Conservation (phyloP, 1,140 invertebrate species). For the Drosophila rhopaloa region DNA sequence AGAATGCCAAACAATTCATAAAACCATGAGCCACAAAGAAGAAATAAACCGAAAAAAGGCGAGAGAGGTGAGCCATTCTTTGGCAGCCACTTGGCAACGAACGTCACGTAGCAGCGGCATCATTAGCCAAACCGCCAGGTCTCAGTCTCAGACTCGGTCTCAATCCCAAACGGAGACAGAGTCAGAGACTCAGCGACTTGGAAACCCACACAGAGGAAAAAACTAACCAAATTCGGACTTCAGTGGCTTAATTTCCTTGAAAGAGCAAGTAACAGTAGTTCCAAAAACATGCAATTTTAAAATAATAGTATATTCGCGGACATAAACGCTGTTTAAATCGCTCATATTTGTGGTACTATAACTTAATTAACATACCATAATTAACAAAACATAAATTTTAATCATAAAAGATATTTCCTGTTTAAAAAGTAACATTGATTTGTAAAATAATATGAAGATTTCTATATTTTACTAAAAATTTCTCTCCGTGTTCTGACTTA, state of each 20-base stretch:
- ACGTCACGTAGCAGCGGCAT: conserved; percentile 78
- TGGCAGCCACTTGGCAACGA: conserved; percentile 77
- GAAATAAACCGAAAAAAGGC: conserved; percentile 28
- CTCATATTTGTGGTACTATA: no score
- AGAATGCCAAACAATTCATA: conserved; percentile 78
- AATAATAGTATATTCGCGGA: no score
- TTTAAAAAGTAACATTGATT: background rate
- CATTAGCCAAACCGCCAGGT: conserved; percentile 68
- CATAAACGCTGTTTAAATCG: no score
- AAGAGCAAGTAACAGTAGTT: no score
- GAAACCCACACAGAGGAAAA: conserved; percentile 10
- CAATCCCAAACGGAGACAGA: conserved; percentile 31
- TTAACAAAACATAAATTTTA: no score
- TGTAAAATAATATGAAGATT: no score
- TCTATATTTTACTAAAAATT: background rate
- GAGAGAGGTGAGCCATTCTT: conserved; percentile 64
- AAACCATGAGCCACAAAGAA: conserved; percentile 38
- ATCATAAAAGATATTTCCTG: no score
- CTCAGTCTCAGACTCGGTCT: conserved; percentile 30
- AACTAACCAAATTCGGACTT: background rate
- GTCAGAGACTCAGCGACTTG: conserved; percentile 9
- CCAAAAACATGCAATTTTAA: no score
- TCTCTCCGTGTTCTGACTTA: conserved; percentile 52
- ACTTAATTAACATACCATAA: no score
- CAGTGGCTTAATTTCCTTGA: no score